Evolutionary conservation across 2,113 vertebrate genomes (phyloP).

Genomic region (Bos taurus): ARS-UCD2.0 NC_037335.1:98241001-98241500

Average conservation of each 20-base stretch:
- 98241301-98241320: neutral
- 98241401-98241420: neutral
- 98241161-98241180: neutral
- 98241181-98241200: neutral
- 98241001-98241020: neutral
- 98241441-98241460: slow-evolving; percentile 14
- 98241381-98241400: neutral
- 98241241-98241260: neutral
- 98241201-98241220: neutral
- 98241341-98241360: neutral
- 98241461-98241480: slow-evolving; percentile 10
- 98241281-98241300: neutral
- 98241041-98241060: neutral
- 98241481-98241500: neutral
- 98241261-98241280: neutral
- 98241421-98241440: neutral
- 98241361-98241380: neutral
- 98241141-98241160: neutral
- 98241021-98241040: neutral
- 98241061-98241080: neutral
- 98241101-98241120: neutral
- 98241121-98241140: neutral
- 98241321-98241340: neutral
- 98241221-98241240: neutral
- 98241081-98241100: neutral